Evolutionary conservation across 2,113 vertebrate genomes (phyloP), one percentile per base, ranked within the genome.

Genomic region (Eolophus roseicapilla): DNA sequence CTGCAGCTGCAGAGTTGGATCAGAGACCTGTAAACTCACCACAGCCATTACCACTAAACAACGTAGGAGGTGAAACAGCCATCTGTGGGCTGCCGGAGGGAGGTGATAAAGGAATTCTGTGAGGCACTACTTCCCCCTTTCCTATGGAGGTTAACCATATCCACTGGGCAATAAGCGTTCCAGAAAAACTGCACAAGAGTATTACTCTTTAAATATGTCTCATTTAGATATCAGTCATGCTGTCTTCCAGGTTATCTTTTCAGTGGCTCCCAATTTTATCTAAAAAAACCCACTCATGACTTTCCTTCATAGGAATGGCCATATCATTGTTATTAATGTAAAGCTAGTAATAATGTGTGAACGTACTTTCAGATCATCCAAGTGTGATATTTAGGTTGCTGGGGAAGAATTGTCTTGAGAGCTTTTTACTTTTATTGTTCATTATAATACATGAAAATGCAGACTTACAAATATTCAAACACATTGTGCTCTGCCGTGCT

Each of bases 341-440:
- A 90, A 93, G 57, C 80, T 91, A 92, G 75, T 81, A 92, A 64
- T 6, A 65, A 62, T 17, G 21, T 69, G n/a, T 88, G 46, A 63
- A 19, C 52, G 79, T 84, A 44, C 29, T 88, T 41, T 92, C 55
- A 64, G 49, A 63, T 71, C 74, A 91, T 63, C 55, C 85, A 69
- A 77, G 55, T 35, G 24, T 37, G 69, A 59, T 92, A 89, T 84
- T 93, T 84, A 81, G 84, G 29, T 91, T 57, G 37, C 75, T 46
- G 68, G 47, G 50, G 33, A 93, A 94, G 46, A 95, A 77, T 91
- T 88, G 83, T 92, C 82, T 93, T 95, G 82, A 94, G 80, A 89
- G 55, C 33, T 69, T 87, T 95, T 89, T 91, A 28, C 75, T 90
- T 89, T 78, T 80, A 23, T 43, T 57, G 64, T 80, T 88, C 85